Evolutionary conservation across 2,797 vertebrate species (phyloP).

Genomic region (Orientallactaga sibirica): DNA sequence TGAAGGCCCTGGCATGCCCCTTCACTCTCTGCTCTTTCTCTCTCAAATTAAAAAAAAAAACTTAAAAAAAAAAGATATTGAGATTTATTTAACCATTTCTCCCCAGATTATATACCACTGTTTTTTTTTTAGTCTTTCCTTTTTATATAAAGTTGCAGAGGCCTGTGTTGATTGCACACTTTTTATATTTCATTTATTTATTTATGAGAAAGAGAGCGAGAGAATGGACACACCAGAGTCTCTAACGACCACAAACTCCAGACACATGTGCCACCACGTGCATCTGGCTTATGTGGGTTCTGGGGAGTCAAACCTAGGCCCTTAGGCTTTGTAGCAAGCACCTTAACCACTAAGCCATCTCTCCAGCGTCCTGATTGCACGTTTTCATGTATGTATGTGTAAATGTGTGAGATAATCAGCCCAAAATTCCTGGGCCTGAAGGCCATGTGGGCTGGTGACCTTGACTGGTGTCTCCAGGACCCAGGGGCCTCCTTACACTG

Average conservation of each 20-base stretch:
- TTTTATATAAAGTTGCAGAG: background rate
- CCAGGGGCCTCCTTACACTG: accelerated
- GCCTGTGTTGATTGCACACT: background rate
- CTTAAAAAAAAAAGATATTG: background rate
- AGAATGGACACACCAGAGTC: no score
- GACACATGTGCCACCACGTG: no score
- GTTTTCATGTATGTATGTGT: background rate
- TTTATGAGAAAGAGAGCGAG: no score
- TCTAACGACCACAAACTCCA: no score
- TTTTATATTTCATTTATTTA: no score
- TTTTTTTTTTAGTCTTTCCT: background rate
- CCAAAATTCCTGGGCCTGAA: background rate
- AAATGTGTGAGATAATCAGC: background rate
- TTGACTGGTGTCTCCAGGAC: background rate
- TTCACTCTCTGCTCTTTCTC: no score
- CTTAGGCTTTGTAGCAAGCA: no score
- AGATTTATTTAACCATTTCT: background rate
- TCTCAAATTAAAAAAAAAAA: no score
- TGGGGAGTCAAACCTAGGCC: no score
- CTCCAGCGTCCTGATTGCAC: background rate
- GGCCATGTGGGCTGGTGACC: accelerated
- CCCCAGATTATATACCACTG: background rate
- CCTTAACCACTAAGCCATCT: no score
- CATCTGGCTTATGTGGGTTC: no score
- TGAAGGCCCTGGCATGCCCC: no score